phyloP scores from a whole-genome alignment of 2,888 invertebrate genomes.

The Apodemia mormo region DNA sequence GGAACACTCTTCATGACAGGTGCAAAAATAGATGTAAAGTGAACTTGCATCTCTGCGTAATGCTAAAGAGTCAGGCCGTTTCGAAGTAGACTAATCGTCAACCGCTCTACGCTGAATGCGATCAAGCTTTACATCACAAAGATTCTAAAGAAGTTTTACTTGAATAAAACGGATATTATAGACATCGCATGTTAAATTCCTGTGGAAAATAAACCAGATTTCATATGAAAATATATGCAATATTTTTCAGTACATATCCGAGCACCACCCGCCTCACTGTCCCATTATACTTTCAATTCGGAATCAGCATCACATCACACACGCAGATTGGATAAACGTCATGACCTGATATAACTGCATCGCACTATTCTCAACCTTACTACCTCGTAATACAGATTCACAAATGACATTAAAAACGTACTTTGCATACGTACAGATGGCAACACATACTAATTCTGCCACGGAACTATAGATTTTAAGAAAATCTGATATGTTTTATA shows the following conservation, averaged over 20 bases:
- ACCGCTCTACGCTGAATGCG: too few species aligned
- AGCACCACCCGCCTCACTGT: constrained; percentile 22
- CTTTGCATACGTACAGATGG: not conserved
- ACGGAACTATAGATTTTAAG: not conserved
- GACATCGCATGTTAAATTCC: constrained; percentile 28
- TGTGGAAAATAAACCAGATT: constrained; percentile 38
- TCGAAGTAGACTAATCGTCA: too few species aligned
- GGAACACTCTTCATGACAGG: too few species aligned
- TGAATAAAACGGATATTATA: too few species aligned
- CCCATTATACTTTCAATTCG: constrained; percentile 45
- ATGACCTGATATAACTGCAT: not conserved
- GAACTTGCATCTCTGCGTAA: too few species aligned
- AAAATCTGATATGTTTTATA: not conserved
- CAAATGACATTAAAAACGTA: not conserved
- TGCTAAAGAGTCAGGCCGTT: too few species aligned
- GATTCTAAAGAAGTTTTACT: too few species aligned
- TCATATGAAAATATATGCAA: constrained; percentile 13
- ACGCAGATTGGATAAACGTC: constrained; percentile 38
- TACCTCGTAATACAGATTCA: not conserved
- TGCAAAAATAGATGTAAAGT: too few species aligned
- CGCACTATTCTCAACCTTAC: constrained; percentile 10
- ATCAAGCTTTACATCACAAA: too few species aligned
- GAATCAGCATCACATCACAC: constrained; percentile 43
- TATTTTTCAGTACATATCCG: constrained; percentile 17
- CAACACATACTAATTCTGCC: not conserved